These are phyloP conservation scores for Nebria salina DNA, from an alignment of 2,888 invertebrate genomes.

Conservation along the genomic window DNA sequence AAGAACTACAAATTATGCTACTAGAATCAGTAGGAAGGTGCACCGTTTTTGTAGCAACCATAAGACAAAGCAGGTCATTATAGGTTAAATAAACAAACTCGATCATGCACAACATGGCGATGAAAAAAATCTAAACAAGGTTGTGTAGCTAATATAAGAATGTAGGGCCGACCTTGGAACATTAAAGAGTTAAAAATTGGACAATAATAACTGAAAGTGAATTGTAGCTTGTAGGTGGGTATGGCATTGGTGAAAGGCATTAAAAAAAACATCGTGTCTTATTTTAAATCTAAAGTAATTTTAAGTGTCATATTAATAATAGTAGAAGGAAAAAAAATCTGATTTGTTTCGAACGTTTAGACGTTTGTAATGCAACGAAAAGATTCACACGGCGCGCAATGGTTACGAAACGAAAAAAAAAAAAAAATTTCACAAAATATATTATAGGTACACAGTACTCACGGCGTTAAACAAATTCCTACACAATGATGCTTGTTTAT, in stretches of 20 bases:
- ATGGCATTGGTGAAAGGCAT: background rate
- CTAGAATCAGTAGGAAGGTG: too few species aligned
- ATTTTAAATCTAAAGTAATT: background rate
- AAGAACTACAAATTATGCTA: too few species aligned
- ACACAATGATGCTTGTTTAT: background rate
- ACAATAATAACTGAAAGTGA: background rate
- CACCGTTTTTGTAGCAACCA: too few species aligned
- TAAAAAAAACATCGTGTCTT: background rate
- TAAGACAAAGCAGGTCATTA: background rate
- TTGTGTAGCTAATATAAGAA: background rate
- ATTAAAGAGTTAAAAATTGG: background rate
- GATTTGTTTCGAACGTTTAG: background rate
- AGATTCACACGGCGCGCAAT: background rate
- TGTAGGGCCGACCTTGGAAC: background rate
- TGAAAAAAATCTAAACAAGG: background rate
- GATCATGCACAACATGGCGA: background rate
- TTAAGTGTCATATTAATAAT: background rate
- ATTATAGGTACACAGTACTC: background rate
- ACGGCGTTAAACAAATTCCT: background rate
- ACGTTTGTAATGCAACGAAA: background rate
- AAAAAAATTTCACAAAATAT: background rate
- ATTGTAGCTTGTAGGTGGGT: background rate
- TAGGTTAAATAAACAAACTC: background rate
- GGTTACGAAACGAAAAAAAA: background rate
- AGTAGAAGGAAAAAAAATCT: background rate